These are phyloP conservation scores for Eurystomus gularis DNA, from an alignment of 2,113 vertebrate genomes.

Conservation along the genomic window DNA sequence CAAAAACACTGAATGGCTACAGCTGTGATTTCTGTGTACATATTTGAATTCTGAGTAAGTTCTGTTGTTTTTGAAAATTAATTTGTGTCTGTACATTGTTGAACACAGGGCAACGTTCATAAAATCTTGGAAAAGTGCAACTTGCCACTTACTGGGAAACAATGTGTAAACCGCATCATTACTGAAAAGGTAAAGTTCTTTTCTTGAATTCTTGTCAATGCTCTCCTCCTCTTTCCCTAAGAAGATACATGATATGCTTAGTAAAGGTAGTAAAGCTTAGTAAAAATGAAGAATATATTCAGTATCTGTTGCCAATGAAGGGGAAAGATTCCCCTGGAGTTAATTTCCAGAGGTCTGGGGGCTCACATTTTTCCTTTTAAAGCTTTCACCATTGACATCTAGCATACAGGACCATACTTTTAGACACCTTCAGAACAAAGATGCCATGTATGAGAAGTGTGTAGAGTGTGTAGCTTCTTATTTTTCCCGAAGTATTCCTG, in stretches of 20 bases:
- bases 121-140: constrained; percentile 95
- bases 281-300: neutral
- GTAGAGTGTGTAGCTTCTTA: neutral
- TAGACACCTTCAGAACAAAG: neutral
- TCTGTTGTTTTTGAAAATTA: neutral
- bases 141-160: constrained; percentile 92
- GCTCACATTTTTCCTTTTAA: neutral
- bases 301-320: neutral
- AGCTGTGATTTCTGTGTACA: neutral
- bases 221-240: neutral
- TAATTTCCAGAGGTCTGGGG: neutral
- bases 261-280: neutral
- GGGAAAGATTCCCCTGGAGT: neutral
- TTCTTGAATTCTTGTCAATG: neutral
- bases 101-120: constrained; percentile 86
- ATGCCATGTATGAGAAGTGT: neutral
- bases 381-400: neutral
- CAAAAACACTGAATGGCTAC: neutral
- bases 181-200: constrained; percentile 89
- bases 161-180: constrained; percentile 95
- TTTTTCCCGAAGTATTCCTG: neutral
- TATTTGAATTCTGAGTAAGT: neutral
- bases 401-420: neutral
- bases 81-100: constrained; percentile 17
- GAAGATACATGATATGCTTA: neutral